Evolutionary conservation across 1,140 invertebrate genomes (phyloP).

Genomic region (Magallana ariakensis): DNA sequence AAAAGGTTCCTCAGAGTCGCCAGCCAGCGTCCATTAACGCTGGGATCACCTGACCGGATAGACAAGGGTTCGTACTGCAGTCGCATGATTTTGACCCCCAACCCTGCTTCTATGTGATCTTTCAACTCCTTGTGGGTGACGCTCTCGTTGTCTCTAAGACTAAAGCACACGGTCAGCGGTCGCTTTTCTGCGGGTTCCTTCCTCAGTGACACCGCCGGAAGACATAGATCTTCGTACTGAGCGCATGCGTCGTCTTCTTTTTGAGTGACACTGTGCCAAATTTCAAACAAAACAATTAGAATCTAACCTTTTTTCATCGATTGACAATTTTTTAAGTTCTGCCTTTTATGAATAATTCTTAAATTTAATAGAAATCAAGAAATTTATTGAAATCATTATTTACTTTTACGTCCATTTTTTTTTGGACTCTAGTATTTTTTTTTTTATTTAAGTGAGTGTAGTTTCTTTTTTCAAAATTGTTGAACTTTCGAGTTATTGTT

Average conservation of each 20-base stretch:
- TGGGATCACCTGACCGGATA: slow-evolving; percentile 42
- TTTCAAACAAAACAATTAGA: too few species aligned
- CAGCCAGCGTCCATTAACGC: slow-evolving; percentile 50
- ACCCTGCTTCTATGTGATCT: slow-evolving; percentile 4
- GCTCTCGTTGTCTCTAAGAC: slow-evolving; percentile 56
- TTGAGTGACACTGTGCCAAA: too few species aligned
- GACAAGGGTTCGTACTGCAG: slow-evolving; percentile 51
- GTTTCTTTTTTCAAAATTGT: too few species aligned
- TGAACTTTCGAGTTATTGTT: too few species aligned
- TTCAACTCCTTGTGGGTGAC: slow-evolving; percentile 43
- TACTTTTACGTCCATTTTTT: too few species aligned
- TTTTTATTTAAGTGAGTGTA: too few species aligned
- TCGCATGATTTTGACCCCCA: background rate
- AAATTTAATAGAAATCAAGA: too few species aligned
- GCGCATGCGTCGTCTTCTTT: background rate
- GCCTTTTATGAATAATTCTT: too few species aligned
- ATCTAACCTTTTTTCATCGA: too few species aligned
- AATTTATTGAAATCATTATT: too few species aligned
- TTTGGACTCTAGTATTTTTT: too few species aligned
- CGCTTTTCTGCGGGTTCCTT: slow-evolving; percentile 15
- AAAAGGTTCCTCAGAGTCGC: background rate
- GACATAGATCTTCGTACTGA: slow-evolving; percentile 46
- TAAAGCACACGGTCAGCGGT: slow-evolving; percentile 49
- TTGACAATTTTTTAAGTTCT: too few species aligned
- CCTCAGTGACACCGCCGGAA: slow-evolving; percentile 41